Evolutionary conservation across 2,797 vertebrate species (phyloP), one percentile per base, ranked within the genome.

Genomic region (Anomalospiza imberbis): DNA sequence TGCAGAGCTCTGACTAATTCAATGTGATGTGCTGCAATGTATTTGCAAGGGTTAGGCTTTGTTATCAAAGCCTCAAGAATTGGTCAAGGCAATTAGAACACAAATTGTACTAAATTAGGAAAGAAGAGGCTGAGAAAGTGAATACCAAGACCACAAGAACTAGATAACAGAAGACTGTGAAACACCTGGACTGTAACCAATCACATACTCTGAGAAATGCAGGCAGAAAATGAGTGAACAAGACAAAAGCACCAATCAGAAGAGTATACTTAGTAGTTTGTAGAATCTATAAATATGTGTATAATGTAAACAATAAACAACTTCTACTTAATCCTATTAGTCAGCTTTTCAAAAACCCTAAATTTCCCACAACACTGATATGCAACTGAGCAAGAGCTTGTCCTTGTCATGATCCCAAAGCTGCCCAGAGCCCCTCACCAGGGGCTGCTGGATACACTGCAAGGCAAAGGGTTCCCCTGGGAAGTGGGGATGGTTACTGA

Each of bases 371-470:
- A 19, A 2, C 10, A 29, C 47, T 31, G 29, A 60, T 21, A 40
- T 13, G 31, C n/a, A 74, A 34, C 2, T 29, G 29, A 91, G 79
- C 48, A 44, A 84, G 36, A 54, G 73, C 22, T 82, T 19, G 51
- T 87, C 67, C 74, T 50, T 70, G 48, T 20, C 53, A 25, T 0
- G 0, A 40, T 4, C 42, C 31, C 42, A 50, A 5, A 71, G 34
- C 12, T 32, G 50, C 61, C 79, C 65, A 31, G 50, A 57, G 40
- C 55, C 55, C 47, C 44, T 67, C 21, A 20, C 6, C 4, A 3
- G 4, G 42, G 71, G 26, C 68, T 73, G 17, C 11, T 67, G 58
- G 9, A 57, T 62, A 65, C 28, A 28, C 76, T 77, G 57, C 38
- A 54, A 45, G 36, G 18, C 44, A n/a, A 24, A 40, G 26, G 7